Conservation (phyloP, 2,113 vertebrate species). For the Scomber scombrus region DNA sequence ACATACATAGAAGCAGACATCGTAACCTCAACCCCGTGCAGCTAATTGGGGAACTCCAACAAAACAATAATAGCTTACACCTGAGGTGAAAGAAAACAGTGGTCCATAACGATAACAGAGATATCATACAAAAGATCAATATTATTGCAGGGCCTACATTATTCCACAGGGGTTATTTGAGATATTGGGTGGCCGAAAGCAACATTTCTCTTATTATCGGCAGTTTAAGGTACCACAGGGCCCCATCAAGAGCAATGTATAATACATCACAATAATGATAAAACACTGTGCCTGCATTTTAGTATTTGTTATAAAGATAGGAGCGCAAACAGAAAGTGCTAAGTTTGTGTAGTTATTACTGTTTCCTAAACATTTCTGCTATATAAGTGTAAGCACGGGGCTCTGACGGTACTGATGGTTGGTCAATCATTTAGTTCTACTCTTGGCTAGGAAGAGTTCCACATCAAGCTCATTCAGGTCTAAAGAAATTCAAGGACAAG, state of each 20-base stretch:
- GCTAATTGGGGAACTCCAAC: conserved; percentile 36
- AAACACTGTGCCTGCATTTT: conserved; percentile 1
- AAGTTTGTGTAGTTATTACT: conserved; percentile 7
- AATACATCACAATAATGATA: background rate
- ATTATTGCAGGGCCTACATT: conserved; percentile 25
- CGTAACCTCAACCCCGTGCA: background rate
- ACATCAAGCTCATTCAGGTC: conserved; percentile 8
- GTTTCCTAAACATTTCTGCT: conserved; percentile 10
- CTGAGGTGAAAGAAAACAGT: conserved; percentile 38
- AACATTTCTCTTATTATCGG: conserved; percentile 33
- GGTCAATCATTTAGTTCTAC: background rate
- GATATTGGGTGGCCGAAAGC: conserved; percentile 43
- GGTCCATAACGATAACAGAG: conserved; percentile 22
- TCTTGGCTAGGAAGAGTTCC: background rate
- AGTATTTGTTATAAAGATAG: conserved; percentile 2
- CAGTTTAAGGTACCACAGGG: conserved; percentile 29
- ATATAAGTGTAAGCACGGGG: background rate
- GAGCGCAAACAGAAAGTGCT: background rate
- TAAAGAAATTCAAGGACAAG: conserved; percentile 9
- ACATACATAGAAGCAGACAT: background rate
- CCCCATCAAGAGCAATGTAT: conserved; percentile 9
- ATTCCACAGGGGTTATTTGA: conserved; percentile 27
- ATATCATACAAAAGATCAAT: conserved; percentile 57
- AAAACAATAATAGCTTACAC: conserved; percentile 27
- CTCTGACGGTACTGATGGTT: background rate